Evolutionary conservation across 2,113 vertebrate species (phyloP), one percentile per base, ranked within the genome.

Genomic region (Cathartes aura): DNA sequence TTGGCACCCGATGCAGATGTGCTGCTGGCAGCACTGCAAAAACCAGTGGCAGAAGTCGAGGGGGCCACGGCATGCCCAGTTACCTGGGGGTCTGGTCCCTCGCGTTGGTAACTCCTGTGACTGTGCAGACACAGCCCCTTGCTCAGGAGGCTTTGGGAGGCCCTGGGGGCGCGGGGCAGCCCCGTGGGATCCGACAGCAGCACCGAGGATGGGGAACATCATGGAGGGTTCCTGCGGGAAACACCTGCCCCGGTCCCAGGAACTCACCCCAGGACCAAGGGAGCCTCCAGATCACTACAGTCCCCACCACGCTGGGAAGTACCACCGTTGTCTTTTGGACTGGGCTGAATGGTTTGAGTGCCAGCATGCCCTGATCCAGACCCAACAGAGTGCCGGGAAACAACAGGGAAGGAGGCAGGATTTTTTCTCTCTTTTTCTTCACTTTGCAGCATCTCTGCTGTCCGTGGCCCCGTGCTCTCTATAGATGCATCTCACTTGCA

Each of bases 41-140:
- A 60, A 18, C 5, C 58, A 26, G 58, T 5, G 9, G 45, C 29
- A 12, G 17, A 4, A n/a, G 9, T 6, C 3, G 3, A 40, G 36
- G 29, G 29, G 36, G 21, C 27, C 42, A 8, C 5, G 1, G 45
- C 21, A 7, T 14, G 22, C 21, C 75, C 59, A 1, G 56, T 5
- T 23, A 23, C n/a, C 27, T 11, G 55, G 47, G 42, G 18, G 17
- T 21, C 60, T 21, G 22, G 7, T 38, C 56, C n/a, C 74, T 48
- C 26, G 1, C 2, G 1, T 3, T 1, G 18, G 45, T 24, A 32
- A 8, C 27, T 26, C 58, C 75, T 4, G 5, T 5, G 23, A n/a
- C 59, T 3, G n/a, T 5, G 29, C n/a, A 11, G 43, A 30, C n/a
- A 8, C 74, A 40, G 58, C 29, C 58, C 45, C 45, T 19, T 6